These are phyloP conservation scores for Pleuronectes platessa DNA, from an alignment of 2,113 vertebrate species.

Conservation along the genomic window DNA sequence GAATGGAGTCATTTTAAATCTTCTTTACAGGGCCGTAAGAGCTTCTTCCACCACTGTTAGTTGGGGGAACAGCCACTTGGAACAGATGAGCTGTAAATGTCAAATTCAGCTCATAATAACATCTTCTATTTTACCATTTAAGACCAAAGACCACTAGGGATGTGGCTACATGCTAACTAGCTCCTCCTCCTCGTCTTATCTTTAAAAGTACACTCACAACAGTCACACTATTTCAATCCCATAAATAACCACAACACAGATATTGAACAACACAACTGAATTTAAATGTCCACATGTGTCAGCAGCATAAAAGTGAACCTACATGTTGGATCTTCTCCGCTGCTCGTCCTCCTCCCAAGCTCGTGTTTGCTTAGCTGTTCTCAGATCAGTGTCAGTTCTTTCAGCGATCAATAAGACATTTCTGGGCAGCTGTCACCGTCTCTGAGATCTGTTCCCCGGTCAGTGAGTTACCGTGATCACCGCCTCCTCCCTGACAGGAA, in stretches of 20 bases:
- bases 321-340: constrained; percentile 47
- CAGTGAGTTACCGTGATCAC: not conserved
- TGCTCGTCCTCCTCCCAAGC: not conserved
- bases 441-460: not conserved
- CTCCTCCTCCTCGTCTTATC: not conserved
- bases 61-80: too few species aligned
- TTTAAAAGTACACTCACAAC: not conserved
- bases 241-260: not conserved
- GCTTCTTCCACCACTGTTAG: too few species aligned
- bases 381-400: not conserved
- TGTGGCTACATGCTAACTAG: not conserved
- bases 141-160: not conserved
- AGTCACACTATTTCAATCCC: too few species aligned
- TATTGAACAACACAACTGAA: not conserved
- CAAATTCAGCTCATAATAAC: too few species aligned
- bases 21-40: too few species aligned
- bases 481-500: not conserved
- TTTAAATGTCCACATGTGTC: not conserved
- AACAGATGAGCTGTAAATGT: too few species aligned
- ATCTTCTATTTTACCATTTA: constrained; percentile 24
- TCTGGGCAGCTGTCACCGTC: not conserved
- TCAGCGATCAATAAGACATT: accelerated
- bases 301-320: constrained; percentile 39
- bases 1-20: too few species aligned
- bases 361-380: constrained; percentile 15